A percentile compares a stretch with the other conserved stretches of the same genome.
phyloP scores from a whole-genome alignment of 2,888 invertebrate species.

The Pardosa pseudoannulata region DNA sequence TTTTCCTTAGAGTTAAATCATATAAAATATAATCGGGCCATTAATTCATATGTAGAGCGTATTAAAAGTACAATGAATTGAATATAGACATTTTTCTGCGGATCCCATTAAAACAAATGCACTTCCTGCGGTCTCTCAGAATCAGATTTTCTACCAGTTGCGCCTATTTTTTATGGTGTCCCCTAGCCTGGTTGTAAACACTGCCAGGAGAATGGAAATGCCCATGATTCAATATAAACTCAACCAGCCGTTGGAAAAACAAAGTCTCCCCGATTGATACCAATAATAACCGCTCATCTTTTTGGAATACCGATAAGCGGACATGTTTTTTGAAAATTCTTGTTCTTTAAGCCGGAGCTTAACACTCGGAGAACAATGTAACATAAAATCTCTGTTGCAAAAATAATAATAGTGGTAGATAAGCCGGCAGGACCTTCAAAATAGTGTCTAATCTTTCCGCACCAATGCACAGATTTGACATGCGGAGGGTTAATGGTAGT shows the following conservation, averaged over 20 bases:
- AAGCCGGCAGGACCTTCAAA: conserved; percentile 60
- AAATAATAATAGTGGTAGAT: conserved; percentile 62
- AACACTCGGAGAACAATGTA: conserved; percentile 63
- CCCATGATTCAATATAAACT: not conserved
- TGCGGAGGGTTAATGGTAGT: conserved; percentile 44
- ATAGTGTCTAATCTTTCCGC: conserved; percentile 65
- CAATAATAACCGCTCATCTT: conserved; percentile 9
- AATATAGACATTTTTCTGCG: too few relatives aligned
- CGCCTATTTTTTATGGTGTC: too few relatives aligned
- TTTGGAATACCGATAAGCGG: conserved; percentile 15
- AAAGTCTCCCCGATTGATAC: conserved; percentile 8
- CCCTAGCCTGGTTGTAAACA: not conserved
- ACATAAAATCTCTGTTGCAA: conserved; percentile 56
- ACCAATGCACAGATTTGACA: conserved; percentile 63
- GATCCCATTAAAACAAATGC: not conserved
- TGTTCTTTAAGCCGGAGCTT: conserved; percentile 42
- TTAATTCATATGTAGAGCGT: too few relatives aligned
- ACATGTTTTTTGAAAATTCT: conserved; percentile 5
- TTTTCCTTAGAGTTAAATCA: too few relatives aligned
- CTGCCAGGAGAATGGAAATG: not conserved
- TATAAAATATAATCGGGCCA: too few relatives aligned
- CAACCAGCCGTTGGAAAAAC: conserved; percentile 11
- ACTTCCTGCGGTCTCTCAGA: not conserved
- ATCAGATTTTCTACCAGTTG: not conserved
- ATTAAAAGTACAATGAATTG: too few relatives aligned